Evolutionary conservation across 2,888 invertebrate genomes (phyloP), one percentile per base, ranked within the genome.

Genomic region (Ornithoptera alexandrae): DNA sequence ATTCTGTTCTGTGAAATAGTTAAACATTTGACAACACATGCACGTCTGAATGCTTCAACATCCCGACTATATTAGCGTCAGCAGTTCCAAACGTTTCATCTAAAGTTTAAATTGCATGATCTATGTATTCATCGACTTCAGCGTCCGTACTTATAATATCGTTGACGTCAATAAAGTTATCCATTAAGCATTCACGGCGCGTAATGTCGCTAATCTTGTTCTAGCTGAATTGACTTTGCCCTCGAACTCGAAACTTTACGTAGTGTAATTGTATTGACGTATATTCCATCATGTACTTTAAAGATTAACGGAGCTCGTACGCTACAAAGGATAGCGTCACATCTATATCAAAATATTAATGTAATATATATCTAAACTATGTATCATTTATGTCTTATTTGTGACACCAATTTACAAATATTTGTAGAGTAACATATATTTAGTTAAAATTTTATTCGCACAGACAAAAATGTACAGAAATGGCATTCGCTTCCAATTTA

Each of bases 141-240:
- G 18, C 59, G 46, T 60, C 50, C 46, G 59, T 30, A 59, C 30
- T 64, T 59, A 65, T 65, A 46, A 65, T 65, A 59, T 50, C 58
- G 59, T 65, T 59, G 59, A 46, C 46, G 65, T 65, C 58, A 58
- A 59, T 65, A 46, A 65, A 39, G 46, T 50, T 59, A 57, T 42
- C 24, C 59, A 65, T 60, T 59, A 46, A 24, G 59, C 22, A 59
- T 18, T 59, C 59, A 42, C 18, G 50, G 46, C 65, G 46, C 59
- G 65, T 50, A 65, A 65, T 60, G 65, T 24, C 53, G 50, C 59
- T 65, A 65, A 65, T 65, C 65, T 65, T 30, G 50, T 59, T 59
- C 46, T 24, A 59, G 30, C 59, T 30, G 59, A 50, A 65, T 59
- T 58, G 65, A 65, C 46, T 60, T 65, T 59, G 46, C 18, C 22